A percentile compares a stretch with the other conserved stretches of the same genome.
These are phyloP conservation scores for Melanotaenia trifasciata DNA, from an alignment of 2,797 vertebrate genomes.

Conservation along the genomic window DNA sequence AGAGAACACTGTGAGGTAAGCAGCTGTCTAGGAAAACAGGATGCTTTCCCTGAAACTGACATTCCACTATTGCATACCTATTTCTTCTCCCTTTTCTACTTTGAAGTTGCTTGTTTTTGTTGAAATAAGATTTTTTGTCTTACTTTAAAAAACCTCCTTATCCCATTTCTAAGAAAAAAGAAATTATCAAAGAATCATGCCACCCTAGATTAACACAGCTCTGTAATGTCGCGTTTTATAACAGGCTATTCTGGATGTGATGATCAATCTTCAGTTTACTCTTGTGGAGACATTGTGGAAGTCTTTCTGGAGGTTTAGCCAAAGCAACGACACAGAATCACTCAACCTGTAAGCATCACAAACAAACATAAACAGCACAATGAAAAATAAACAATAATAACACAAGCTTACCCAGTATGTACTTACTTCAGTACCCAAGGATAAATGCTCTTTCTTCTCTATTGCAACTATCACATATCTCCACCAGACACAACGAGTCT, in stretches of 20 bases:
- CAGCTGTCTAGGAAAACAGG: background rate
- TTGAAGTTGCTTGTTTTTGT: no score
- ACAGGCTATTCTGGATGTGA: slow-evolving; percentile 93
- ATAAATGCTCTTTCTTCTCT: background rate
- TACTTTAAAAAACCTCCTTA: no score
- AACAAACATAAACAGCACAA: background rate
- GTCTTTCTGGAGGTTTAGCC: slow-evolving; percentile 93
- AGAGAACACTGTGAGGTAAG: slow-evolving; percentile 94
- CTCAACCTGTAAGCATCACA: slow-evolving; percentile 83
- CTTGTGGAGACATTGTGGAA: slow-evolving; percentile 96
- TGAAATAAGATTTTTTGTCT: no score
- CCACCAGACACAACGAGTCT: slow-evolving; percentile 86
- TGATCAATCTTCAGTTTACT: slow-evolving; percentile 94
- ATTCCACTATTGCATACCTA: background rate
- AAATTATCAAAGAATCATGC: no score
- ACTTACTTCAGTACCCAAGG: background rate
- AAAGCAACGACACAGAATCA: slow-evolving; percentile 81
- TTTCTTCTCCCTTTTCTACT: background rate
- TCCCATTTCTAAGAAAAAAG: no score
- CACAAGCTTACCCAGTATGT: background rate
- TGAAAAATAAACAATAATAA: background rate
- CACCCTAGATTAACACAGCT: background rate
- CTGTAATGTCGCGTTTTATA: slow-evolving; percentile 18
- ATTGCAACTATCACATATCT: background rate
- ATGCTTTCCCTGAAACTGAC: background rate